Evolutionary conservation across 2,797 vertebrate genomes (phyloP).

Genomic region (Pipistrellus pygmaeus): DNA sequence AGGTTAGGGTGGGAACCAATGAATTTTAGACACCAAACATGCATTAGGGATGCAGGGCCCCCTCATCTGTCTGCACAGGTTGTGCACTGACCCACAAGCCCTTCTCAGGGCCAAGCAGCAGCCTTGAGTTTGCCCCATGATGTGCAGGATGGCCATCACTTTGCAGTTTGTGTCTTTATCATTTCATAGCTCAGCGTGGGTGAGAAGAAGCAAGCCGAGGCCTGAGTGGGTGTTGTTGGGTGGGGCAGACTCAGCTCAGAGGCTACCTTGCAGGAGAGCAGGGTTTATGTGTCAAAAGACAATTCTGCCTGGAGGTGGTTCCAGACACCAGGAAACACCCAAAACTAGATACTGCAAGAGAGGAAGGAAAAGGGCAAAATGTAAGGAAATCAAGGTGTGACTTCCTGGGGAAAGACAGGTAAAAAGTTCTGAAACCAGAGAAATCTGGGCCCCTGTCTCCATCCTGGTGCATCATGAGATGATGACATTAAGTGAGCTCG

Average conservation of each 20-base stretch:
- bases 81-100: neutral
- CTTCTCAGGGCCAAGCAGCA: neutral
- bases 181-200: neutral
- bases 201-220: neutral
- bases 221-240: neutral
- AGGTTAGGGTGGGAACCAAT: neutral
- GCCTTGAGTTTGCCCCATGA: accelerated
- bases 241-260: neutral
- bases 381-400: neutral
- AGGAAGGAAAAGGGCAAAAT: neutral
- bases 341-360: neutral
- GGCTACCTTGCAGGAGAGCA: neutral
- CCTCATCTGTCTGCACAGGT: accelerated
- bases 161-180: no score
- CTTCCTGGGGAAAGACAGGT: neutral
- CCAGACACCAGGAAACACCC: neutral
- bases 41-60: neutral
- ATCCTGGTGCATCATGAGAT: neutral
- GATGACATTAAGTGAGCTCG: neutral
- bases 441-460: neutral
- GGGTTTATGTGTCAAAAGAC: neutral
- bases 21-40: neutral
- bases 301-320: neutral
- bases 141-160: neutral
- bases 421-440: neutral